These are phyloP conservation scores for Alexandromys fortis DNA, from an alignment of 2,113 vertebrate species.

Conservation along the genomic window DNA sequence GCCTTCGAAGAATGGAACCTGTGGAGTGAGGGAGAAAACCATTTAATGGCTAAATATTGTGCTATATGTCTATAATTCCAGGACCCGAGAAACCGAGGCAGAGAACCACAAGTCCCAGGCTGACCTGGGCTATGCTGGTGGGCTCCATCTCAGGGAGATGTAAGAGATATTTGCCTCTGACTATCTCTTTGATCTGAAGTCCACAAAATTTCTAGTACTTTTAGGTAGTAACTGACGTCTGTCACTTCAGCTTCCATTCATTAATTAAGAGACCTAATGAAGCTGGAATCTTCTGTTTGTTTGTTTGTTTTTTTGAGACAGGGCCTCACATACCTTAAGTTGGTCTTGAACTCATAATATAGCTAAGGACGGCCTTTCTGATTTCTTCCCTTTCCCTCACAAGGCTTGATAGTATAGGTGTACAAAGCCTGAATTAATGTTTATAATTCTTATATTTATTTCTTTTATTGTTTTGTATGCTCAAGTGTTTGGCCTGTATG, in stretches of 20 bases:
- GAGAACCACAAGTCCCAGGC: neutral
- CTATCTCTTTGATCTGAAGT: neutral
- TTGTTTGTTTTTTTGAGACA: neutral
- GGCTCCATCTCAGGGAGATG: neutral
- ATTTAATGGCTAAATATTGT: neutral
- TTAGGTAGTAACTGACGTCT: neutral
- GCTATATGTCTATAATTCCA: neutral
- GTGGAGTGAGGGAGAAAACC: neutral
- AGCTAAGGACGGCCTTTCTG: neutral
- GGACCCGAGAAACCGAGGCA: neutral
- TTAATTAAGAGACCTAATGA: neutral
- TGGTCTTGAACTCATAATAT: neutral
- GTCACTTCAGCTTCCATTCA: neutral
- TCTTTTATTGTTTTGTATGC: neutral
- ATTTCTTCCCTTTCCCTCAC: neutral
- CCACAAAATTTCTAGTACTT: conserved; percentile 38
- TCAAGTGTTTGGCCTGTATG: neutral
- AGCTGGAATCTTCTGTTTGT: neutral
- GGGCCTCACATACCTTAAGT: neutral
- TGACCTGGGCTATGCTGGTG: neutral
- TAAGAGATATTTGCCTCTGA: neutral
- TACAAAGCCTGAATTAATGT: neutral
- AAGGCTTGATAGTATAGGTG: neutral
- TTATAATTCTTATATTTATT: neutral
- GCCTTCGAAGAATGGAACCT: neutral